A percentile compares a stretch with the other conserved stretches of the same genome.
Conservation (phyloP, 2,888 invertebrate genomes). For the Diarsia dahlii region DNA sequence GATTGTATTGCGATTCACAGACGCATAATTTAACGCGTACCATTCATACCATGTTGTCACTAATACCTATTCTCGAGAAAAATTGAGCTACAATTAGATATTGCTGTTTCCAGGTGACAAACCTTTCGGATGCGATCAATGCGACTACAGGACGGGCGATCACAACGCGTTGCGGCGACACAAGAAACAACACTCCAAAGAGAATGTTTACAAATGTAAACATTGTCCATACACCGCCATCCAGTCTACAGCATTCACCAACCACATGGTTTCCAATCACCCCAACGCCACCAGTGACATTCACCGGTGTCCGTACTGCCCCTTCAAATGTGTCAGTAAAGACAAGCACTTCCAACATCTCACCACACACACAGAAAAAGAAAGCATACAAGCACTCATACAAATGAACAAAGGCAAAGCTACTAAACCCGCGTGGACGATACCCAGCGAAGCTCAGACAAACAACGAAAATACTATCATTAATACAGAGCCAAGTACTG, state of each 20-base stretch:
- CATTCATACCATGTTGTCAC: background rate
- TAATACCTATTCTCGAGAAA: background rate
- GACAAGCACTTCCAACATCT: constrained; percentile 91
- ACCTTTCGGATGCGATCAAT: constrained; percentile 94
- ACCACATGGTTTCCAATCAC: constrained; percentile 95
- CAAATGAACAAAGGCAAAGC: constrained; percentile 80
- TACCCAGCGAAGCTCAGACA: constrained; percentile 81
- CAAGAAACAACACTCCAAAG: constrained; percentile 94
- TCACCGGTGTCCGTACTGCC: constrained; percentile 91
- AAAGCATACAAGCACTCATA: constrained; percentile 81
- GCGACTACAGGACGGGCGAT: constrained; percentile 94
- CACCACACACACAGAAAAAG: constrained; percentile 88
- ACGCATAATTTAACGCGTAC: background rate
- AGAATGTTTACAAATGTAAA: constrained; percentile 94
- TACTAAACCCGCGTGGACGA: constrained; percentile 85
- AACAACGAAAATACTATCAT: constrained; percentile 64
- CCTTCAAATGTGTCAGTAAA: constrained; percentile 92
- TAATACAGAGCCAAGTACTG: constrained; percentile 72
- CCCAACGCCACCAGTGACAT: constrained; percentile 92
- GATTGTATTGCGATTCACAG: background rate
- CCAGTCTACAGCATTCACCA: constrained; percentile 94
- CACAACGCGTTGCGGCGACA: constrained; percentile 96
- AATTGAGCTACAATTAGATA: background rate
- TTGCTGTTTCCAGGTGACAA: constrained; percentile 91
- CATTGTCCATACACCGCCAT: constrained; percentile 95